phyloP scores from a whole-genome alignment of 2,888 invertebrate genomes.

The Dilophus febrilis region DNA sequence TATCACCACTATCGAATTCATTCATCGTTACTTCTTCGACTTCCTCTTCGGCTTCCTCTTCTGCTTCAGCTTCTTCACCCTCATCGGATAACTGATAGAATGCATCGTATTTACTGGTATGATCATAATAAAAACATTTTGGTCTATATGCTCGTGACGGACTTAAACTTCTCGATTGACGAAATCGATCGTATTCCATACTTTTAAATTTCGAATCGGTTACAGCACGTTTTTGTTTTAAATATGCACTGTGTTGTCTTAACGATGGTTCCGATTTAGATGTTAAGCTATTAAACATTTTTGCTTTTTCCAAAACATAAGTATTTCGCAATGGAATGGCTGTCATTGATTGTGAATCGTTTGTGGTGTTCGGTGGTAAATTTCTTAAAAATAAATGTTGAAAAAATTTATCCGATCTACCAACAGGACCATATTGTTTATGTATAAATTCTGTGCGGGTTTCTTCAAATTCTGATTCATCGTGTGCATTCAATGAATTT shows the following conservation, averaged over 20 bases:
- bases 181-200: slow-evolving; percentile 31
- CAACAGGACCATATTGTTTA: slow-evolving; percentile 39
- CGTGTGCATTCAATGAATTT: neutral
- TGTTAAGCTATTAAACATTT: slow-evolving; percentile 44
- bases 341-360: no score
- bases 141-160: slow-evolving; percentile 11
- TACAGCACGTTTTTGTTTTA: slow-evolving; percentile 51
- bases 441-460: slow-evolving; percentile 33
- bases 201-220: slow-evolving; percentile 51
- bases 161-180: slow-evolving; percentile 31
- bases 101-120: slow-evolving; percentile 12
- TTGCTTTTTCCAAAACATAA: slow-evolving; percentile 50
- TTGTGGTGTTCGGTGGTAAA: slow-evolving; percentile 24
- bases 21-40: slow-evolving; percentile 8
- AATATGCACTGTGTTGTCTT: slow-evolving; percentile 41
- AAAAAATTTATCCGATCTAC: slow-evolving; percentile 49
- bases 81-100: slow-evolving; percentile 16
- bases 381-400: slow-evolving; percentile 50
- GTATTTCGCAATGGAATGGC: slow-evolving; percentile 32
- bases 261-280: slow-evolving; percentile 38
- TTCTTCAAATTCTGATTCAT: neutral
- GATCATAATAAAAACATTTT: slow-evolving; percentile 11
- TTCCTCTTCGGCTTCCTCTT: slow-evolving; percentile 19
- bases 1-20: no score
- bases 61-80: no score